Conservation (phyloP, 2,797 vertebrate species). For the Gephyroberyx darwinii region DNA sequence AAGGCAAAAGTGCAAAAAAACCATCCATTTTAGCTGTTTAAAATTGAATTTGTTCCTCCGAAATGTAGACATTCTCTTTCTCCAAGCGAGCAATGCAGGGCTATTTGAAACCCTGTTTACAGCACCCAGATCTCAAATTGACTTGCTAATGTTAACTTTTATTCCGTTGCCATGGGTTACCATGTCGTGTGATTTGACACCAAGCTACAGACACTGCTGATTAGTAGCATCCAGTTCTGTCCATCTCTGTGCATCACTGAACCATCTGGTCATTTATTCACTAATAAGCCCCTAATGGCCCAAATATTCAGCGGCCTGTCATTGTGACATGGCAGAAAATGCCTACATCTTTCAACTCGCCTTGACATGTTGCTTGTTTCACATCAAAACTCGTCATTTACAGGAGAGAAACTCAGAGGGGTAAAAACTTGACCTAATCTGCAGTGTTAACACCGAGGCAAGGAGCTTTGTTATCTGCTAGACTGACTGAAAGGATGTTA, state of each 20-base stretch:
- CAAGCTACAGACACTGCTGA: conserved; percentile 99
- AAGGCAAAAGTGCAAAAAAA: conserved; percentile 42
- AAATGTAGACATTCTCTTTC: conserved; percentile 69
- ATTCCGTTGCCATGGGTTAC: conserved; percentile 99
- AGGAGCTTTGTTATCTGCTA: conserved; percentile 96
- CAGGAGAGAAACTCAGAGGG: conserved; percentile 99
- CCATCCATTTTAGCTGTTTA: conserved; percentile 55
- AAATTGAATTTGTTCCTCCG: conserved; percentile 66
- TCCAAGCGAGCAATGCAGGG: conserved; percentile 83
- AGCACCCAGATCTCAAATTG: conserved; percentile 98
- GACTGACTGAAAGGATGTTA: conserved; percentile 98
- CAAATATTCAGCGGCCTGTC: conserved; percentile 99
- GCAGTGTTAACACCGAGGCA: conserved; percentile 99
- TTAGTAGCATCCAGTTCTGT: conserved; percentile 99
- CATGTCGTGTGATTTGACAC: conserved; percentile 99
- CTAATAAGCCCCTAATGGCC: conserved; percentile 99
- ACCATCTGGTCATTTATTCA: conserved; percentile 99
- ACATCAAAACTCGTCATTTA: conserved; percentile 99
- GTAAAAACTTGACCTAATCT: conserved; percentile 99
- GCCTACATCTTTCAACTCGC: conserved; percentile 99
- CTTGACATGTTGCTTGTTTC: conserved; percentile 99
- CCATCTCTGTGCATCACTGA: conserved; percentile 99
- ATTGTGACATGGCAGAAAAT: conserved; percentile 99
- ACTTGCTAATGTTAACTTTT: conserved; percentile 99
- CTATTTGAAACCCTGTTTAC: conserved; percentile 94